Evolutionary conservation across 2,888 invertebrate species (phyloP).

Genomic region (Rhagonycha lutea): DNA sequence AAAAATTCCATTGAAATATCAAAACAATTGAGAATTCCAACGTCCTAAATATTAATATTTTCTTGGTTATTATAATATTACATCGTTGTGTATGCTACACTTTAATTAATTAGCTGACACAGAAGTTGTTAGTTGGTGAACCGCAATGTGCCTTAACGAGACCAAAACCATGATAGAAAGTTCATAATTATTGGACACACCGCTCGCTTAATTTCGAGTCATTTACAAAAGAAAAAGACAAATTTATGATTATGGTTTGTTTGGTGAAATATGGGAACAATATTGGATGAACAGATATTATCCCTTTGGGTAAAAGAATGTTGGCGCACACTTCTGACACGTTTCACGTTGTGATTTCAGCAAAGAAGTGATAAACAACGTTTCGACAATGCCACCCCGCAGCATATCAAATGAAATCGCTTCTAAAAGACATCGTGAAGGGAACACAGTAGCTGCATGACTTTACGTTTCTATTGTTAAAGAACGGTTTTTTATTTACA

Average conservation of each 20-base stretch:
- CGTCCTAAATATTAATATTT: too few species aligned
- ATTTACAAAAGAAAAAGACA: neutral
- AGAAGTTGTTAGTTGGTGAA: neutral
- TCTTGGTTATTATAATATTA: neutral
- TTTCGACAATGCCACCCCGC: conserved; percentile 21
- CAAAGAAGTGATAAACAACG: conserved; percentile 37
- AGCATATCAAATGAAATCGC: conserved; percentile 19
- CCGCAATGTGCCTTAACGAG: neutral
- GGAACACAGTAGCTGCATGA: conserved; percentile 43
- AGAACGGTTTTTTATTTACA: conserved; percentile 50
- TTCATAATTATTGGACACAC: neutral
- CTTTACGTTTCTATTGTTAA: conserved; percentile 49
- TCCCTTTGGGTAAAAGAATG: conserved; percentile 32
- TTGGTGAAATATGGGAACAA: neutral
- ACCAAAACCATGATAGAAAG: neutral
- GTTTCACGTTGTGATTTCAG: conserved; percentile 34
- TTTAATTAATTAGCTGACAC: neutral
- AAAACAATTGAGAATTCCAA: too few species aligned
- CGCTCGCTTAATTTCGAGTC: neutral
- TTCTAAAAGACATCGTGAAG: conserved; percentile 25
- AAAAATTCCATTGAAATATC: too few species aligned
- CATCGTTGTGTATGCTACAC: neutral
- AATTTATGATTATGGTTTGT: neutral
- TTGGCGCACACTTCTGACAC: conserved; percentile 33
- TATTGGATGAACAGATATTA: conserved; percentile 30